Base-by-base conservation (phyloP, 2,113 vertebrate genomes). In the Corvus moneduloides region DNA sequence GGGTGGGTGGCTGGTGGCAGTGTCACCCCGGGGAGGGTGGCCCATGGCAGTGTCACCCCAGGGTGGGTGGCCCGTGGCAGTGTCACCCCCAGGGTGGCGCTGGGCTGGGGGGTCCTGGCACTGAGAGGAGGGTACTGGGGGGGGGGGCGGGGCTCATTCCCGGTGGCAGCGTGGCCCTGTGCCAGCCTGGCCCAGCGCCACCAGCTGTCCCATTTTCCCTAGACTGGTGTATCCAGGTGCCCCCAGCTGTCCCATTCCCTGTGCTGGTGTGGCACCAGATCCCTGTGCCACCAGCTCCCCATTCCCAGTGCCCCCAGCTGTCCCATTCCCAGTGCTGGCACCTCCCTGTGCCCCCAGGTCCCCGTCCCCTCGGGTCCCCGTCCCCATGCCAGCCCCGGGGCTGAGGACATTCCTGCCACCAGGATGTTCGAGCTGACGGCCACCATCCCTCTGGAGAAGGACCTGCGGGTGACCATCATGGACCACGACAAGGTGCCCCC, bases 401-500 rank as follows among this genome's bases (percentile, higher is more conserved):
- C 41, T 62, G 68, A 76, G 7, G 19, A 11, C 43, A 3, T 15
- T 6, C 13, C 4, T 1, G 46, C 26, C 58, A 5, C 8, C 89
- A 98, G 98, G 88, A 66, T 97, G 91, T 98, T 97, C 3, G 98
- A 98, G 75, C 11, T 98, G 62, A 94, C 9, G 5, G 98, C 96
- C 72, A 96, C 87, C 93, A 97, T 98, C 68, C 98, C 98, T 0
- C 55, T 97, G 91, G 98, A 98, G 80, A 98, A 98, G 87, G 98
- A 98, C 93, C 94, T 98, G 43, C 72, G 87, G 77, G 90, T 98
- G 86, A 89, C 97, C 0, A 87, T 98, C 8, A 83, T 91, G 48
- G 98, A 98, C 92, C 97, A 97, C 1, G 98, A 98, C 87, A 51
- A 98, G 16, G 7, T 98, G 51, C 96, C 95, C 2, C 73, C 96